Base-by-base conservation (phyloP, 2,888 invertebrate species). In the Toxonevra muliebris region DNA sequence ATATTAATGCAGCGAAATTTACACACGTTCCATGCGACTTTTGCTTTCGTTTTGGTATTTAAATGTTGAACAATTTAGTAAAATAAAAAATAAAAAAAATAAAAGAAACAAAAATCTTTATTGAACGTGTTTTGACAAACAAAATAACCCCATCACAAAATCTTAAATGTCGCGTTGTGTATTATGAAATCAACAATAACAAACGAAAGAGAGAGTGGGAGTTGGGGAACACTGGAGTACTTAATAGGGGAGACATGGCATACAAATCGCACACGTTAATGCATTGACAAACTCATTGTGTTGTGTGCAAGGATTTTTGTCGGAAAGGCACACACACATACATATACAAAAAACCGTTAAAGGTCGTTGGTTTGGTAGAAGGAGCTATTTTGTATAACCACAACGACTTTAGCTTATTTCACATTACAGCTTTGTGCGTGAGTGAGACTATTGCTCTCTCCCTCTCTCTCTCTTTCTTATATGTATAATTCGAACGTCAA, bases 71-170 rank as follows among this genome's bases (percentile, higher is more conserved):
- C 48, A n/a, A 48, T 48, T 3, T 3, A 48, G 12, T 48, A 48
- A 2, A 48, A 48, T 3, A 48, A 48, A 48, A 48, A 48, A 48
- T 5, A 48, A 48, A 48, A 48, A 15, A 48, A 48, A 5, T 8
- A 48, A 48, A 2, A 30, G 7, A 54, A 13, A 60, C 58, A 30
- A 59, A 60, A 65, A 65, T 53, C 54, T 66, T 60, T 66, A 66
- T 66, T 66, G 66, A 66, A 66, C 60, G 61, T 66, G 66, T 66
- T 66, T 30, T 59, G 66, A 60, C 66, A 66, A 61, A 60, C 60
- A 41, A 43, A 65, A 65, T 65, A 65, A 65, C 65, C 65, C 65
- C 59, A 59, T 60, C 60, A 13, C 13, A 10, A 43, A 40, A 1
- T 13, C 10, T 7, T 17, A 19, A 17, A 17, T 17, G 19, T 8